phyloP scores from a whole-genome alignment of 2,113 vertebrate species.

The Engystomops pustulosus region DNA sequence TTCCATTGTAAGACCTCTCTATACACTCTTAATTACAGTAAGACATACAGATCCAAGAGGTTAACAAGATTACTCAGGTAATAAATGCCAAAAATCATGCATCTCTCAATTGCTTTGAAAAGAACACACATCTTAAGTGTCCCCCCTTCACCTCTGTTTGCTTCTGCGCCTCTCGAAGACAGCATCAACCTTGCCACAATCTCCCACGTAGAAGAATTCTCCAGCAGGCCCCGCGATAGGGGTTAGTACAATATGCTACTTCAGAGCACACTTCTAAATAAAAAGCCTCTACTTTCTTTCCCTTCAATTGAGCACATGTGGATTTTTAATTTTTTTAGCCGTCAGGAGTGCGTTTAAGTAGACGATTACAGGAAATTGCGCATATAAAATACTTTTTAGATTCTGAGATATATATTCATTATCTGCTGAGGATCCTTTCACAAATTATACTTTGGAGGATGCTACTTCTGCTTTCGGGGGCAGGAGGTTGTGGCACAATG shows the following conservation, averaged over 20 bases:
- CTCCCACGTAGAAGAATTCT: constrained; percentile 53
- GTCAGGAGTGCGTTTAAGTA: constrained; percentile 56
- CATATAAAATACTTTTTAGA: constrained; percentile 56
- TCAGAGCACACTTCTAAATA: constrained; percentile 25
- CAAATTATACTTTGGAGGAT: constrained; percentile 55
- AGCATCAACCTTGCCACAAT: constrained; percentile 64
- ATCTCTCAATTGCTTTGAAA: constrained; percentile 13
- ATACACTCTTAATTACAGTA: no score
- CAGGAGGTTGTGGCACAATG: constrained; percentile 52
- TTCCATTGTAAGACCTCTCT: no score
- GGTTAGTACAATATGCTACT: constrained; percentile 33
- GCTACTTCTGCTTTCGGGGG: constrained; percentile 36
- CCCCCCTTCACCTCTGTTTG: constrained; percentile 16
- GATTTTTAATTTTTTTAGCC: constrained; percentile 56
- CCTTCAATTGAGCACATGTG: constrained; percentile 68
- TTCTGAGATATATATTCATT: constrained; percentile 59
- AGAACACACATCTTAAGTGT: not conserved
- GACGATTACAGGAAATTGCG: constrained; percentile 59
- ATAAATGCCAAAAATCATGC: no score
- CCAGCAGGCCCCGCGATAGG: constrained; percentile 41
- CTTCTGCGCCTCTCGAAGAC: constrained; percentile 6
- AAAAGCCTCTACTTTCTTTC: constrained; percentile 34
- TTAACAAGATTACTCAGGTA: no score
- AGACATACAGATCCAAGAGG: no score
- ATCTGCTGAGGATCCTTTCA: constrained; percentile 46